Conservation (phyloP, 2,797 vertebrate genomes). For the Rhinichthys osculus region DNA sequence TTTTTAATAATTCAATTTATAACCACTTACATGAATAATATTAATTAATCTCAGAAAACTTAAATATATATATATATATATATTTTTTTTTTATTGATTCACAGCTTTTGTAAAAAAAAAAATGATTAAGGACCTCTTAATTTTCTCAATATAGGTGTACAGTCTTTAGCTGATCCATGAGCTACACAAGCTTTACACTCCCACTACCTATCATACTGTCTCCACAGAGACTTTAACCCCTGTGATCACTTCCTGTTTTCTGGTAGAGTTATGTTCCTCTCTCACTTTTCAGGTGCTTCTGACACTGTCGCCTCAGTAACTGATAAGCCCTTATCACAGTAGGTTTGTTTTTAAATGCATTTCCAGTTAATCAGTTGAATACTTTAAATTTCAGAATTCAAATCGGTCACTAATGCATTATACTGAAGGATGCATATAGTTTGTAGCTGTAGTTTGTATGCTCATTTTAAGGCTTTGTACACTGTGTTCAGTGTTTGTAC, state of each 20-base stretch:
- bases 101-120: too few relatives aligned
- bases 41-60: too few relatives aligned
- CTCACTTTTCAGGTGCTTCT: conserved; percentile 22
- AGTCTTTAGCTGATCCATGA: background rate
- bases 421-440: background rate
- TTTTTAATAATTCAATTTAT: too few relatives aligned
- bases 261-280: background rate
- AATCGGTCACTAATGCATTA: background rate
- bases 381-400: background rate
- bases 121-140: background rate
- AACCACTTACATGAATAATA: too few relatives aligned
- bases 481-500: conserved; percentile 34
- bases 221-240: conserved; percentile 29
- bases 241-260: conserved; percentile 42
- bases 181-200: background rate
- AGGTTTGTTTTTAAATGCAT: conserved; percentile 40
- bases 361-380: background rate
- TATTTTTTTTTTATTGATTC: too few relatives aligned
- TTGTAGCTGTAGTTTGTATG: conserved; percentile 17
- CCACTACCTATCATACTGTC: background rate
- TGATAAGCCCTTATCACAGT: conserved; percentile 16
- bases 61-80: too few relatives aligned
- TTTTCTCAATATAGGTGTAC: background rate
- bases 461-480: conserved; percentile 6
- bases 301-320: conserved; percentile 5